Conservation (phyloP, 2,113 vertebrate genomes). For the Odocoileus hemionus region DNA sequence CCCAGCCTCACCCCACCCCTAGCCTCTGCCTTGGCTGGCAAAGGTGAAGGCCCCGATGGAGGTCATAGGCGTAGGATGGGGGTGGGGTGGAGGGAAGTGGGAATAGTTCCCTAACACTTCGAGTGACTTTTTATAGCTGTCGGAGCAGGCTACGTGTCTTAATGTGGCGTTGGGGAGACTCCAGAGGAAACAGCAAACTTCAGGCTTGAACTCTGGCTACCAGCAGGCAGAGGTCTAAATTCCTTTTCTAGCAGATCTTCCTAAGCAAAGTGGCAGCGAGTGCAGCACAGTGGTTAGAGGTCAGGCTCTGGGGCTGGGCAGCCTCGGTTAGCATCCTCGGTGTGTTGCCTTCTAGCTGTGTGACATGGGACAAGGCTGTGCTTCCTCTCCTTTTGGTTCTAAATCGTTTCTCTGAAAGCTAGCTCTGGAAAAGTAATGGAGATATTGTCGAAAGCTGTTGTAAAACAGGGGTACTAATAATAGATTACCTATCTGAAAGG, state of each 20-base stretch:
- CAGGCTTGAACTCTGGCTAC: not conserved
- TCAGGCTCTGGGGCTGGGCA: not conserved
- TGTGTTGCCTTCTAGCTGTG: not conserved
- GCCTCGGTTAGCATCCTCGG: not conserved
- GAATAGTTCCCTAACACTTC: not conserved
- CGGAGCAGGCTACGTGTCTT: not conserved
- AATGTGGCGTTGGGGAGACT: not conserved
- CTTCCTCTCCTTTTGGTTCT: not conserved
- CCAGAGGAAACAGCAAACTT: not conserved
- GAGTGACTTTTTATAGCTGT: not conserved
- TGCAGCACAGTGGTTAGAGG: not conserved
- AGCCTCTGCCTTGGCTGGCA: constrained; percentile 6
- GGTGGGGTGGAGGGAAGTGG: not conserved
- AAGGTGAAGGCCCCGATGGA: not conserved
- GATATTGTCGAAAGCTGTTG: not conserved
- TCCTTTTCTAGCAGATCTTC: not conserved
- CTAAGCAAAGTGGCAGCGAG: not conserved
- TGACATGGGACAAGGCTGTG: not conserved
- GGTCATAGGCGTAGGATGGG: not conserved
- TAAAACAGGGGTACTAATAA: constrained; percentile 2
- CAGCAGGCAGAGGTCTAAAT: not conserved
- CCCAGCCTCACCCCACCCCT: not conserved
- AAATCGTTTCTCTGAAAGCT: constrained; percentile 46
- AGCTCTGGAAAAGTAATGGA: not conserved
- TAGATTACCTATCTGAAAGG: not conserved